These are phyloP conservation scores for Papilio protenor DNA, from an alignment of 2,888 invertebrate genomes.

Conservation along the genomic window DNA sequence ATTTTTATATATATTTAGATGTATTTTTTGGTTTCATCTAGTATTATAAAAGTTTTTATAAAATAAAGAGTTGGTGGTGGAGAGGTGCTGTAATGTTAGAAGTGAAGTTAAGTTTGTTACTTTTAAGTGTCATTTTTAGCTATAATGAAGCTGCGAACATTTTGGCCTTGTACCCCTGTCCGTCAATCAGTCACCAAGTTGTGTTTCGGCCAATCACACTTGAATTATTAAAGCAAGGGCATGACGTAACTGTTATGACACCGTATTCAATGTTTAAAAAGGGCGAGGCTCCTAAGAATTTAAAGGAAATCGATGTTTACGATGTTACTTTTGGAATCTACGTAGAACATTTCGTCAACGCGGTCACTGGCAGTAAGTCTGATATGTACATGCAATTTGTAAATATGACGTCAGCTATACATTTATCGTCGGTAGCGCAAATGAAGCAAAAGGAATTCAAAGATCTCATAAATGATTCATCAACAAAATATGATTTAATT, in stretches of 20 bases:
- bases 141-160: slow-evolving; percentile 51
- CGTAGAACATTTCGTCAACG: background rate
- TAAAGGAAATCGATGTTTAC: slow-evolving; percentile 61
- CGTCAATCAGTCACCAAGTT: slow-evolving; percentile 59
- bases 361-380: background rate
- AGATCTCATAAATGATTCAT: background rate
- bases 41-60: background rate
- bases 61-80: background rate
- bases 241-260: slow-evolving; percentile 56
- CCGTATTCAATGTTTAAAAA: slow-evolving; percentile 54
- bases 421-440: background rate
- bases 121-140: background rate
- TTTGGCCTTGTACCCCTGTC: slow-evolving; percentile 55
- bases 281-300: slow-evolving; percentile 53
- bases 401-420: background rate
- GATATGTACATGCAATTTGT: background rate
- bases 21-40: background rate
- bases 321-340: slow-evolving; percentile 42
- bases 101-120: background rate
- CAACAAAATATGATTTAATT: background rate
- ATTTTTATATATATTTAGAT: no score
- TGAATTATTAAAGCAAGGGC: slow-evolving; percentile 56
- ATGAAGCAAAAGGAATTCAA: background rate
- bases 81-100: background rate
- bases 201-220: slow-evolving; percentile 55